phyloP scores from a whole-genome alignment of 1,140 invertebrate genomes.

The Zaprionus capensis region DNA sequence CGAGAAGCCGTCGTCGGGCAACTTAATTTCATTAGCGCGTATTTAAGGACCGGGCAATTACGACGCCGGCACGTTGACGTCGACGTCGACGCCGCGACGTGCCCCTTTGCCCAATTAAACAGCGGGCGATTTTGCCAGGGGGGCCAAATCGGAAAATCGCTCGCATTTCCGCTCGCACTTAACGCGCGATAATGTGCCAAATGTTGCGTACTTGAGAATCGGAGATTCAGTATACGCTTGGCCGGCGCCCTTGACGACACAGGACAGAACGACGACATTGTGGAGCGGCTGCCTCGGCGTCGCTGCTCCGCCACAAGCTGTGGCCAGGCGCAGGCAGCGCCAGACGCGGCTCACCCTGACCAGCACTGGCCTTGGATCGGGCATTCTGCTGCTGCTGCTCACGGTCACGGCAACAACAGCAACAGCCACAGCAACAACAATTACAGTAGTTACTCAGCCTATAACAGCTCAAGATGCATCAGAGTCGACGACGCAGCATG shows the following conservation, averaged over 20 bases:
- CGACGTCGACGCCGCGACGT: not conserved
- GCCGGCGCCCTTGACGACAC: conserved; percentile 46
- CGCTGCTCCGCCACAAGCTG: conserved; percentile 57
- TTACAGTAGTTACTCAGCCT: conserved; percentile 13
- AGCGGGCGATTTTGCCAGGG: conserved; percentile 41
- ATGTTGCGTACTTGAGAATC: conserved; percentile 51
- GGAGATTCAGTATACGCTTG: conserved; percentile 19
- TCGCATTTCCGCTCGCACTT: conserved; percentile 35
- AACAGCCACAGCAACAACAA: conserved; percentile 8
- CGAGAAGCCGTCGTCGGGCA: conserved; percentile 49
- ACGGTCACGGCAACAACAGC: conserved; percentile 24
- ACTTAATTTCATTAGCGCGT: conserved; percentile 78
- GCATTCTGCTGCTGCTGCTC: conserved; percentile 45
- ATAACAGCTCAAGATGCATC: conserved; percentile 32
- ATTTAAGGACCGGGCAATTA: conserved; percentile 67
- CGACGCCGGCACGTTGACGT: conserved; percentile 10
- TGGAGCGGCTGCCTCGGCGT: conserved; percentile 72
- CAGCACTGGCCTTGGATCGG: conserved; percentile 52
- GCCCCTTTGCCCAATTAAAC: conserved; percentile 45
- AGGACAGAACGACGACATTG: conserved; percentile 71
- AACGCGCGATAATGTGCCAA: conserved; percentile 55
- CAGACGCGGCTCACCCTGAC: conserved; percentile 54
- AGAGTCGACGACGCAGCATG: conserved; percentile 62
- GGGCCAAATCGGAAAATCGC: conserved; percentile 36
- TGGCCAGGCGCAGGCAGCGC: conserved; percentile 69